phyloP scores from a whole-genome alignment of 2,113 vertebrate species.

The Butorides virescens region DNA sequence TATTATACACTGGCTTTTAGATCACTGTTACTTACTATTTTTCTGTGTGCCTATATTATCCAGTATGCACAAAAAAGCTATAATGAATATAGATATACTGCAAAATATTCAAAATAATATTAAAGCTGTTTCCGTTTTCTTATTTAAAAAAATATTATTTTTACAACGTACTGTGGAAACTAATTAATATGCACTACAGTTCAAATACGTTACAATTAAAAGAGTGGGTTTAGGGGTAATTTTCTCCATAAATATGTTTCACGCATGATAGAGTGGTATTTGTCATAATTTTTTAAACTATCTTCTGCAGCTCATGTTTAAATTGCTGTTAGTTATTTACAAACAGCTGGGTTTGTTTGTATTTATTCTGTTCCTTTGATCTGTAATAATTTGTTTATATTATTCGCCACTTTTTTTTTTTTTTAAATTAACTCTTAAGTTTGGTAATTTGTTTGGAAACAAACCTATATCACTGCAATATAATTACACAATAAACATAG shows the following conservation, averaged over 20 bases:
- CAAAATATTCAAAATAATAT: background rate
- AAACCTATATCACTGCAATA: background rate
- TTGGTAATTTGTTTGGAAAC: background rate
- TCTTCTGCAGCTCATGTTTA: background rate
- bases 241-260: background rate
- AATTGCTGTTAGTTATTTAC: constrained; percentile 10
- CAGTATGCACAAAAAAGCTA: background rate
- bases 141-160: background rate
- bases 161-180: background rate
- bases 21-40: background rate
- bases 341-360: background rate
- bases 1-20: background rate
- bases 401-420: background rate
- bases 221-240: background rate
- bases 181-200: constrained; percentile 32
- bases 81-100: background rate
- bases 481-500: background rate
- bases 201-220: constrained; percentile 27
- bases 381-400: background rate
- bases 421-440: background rate
- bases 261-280: background rate
- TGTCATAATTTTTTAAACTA: background rate
- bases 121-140: background rate
- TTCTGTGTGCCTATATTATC: background rate
- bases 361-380: background rate